Evolutionary conservation across 2,888 invertebrate genomes (phyloP).

Genomic region (Antheraea yamamai): DNA sequence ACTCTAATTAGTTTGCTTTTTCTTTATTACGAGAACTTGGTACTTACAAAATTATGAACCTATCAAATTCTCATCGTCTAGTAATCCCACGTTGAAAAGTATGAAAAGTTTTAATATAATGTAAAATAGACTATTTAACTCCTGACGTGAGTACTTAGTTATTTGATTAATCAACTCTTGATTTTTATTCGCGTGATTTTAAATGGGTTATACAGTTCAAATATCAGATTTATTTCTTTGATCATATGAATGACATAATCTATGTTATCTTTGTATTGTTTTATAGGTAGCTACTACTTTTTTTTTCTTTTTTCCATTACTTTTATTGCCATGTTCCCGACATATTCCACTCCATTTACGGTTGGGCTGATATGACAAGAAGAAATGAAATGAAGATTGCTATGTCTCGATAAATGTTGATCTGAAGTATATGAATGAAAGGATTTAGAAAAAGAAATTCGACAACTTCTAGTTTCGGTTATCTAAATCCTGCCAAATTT

Average conservation of each 20-base stretch:
- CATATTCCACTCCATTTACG: not conserved
- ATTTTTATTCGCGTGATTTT: too few species aligned
- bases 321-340: constrained; percentile 1
- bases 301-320: not conserved
- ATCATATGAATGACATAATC: not conserved
- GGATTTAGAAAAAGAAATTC: not conserved
- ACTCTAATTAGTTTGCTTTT: too few species aligned
- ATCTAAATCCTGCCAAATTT: not conserved
- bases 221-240: not conserved
- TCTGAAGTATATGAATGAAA: not conserved
- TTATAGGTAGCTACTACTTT: not conserved
- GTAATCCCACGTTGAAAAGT: too few species aligned
- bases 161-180: too few species aligned
- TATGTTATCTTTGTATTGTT: not conserved
- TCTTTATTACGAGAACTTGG: too few species aligned
- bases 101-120: too few species aligned
- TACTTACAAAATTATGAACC: too few species aligned
- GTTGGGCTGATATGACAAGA: constrained; percentile 2
- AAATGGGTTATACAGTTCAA: too few species aligned
- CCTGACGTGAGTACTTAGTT: too few species aligned
- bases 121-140: too few species aligned
- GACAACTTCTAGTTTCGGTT: not conserved
- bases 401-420: constrained; percentile 9
- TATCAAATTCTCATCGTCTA: too few species aligned
- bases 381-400: constrained; percentile 2